Percentiles rank a stretch among this genome's conserved stretches.
Conservation (phyloP, 1,140 invertebrate species). For the Drosophila sproati region DNA sequence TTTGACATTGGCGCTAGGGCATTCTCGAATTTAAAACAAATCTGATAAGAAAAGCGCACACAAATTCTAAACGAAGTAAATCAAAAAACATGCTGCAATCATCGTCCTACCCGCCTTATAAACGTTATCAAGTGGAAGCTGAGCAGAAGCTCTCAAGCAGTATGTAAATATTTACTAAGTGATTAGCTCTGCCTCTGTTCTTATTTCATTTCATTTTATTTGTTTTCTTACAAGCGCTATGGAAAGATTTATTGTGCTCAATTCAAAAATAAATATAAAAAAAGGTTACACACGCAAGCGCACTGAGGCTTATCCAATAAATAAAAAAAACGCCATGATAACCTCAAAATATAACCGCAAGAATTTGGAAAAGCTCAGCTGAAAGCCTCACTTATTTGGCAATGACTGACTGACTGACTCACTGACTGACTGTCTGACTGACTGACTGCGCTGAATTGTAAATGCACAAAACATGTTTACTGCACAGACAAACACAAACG, state of each 20-base stretch:
- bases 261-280: constrained; percentile 31
- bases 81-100: constrained; percentile 31
- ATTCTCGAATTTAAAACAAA: constrained; percentile 38
- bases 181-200: constrained; percentile 53
- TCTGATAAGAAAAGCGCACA: constrained; percentile 36
- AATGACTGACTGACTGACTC: constrained; percentile 49
- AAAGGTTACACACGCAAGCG: constrained; percentile 52
- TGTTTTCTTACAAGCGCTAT: constrained; percentile 22
- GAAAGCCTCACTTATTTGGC: constrained; percentile 64
- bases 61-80: not conserved
- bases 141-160: constrained; percentile 41
- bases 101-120: constrained; percentile 40
- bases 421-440: not conserved
- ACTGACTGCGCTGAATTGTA: constrained; percentile 18
- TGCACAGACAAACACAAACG: constrained; percentile 12
- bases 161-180: constrained; percentile 66
- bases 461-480: constrained; percentile 45
- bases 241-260: constrained; percentile 55
- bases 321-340: constrained; percentile 31
- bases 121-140: constrained; percentile 42
- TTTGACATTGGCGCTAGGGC: constrained; percentile 73
- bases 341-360: constrained; percentile 40
- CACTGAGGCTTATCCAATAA: constrained; percentile 41
- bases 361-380: constrained; percentile 35
- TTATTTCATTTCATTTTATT: not conserved